Evolutionary conservation across 2,888 invertebrate genomes (phyloP), one percentile per base, ranked within the genome.

Genomic region (Drymonia ruficornis): DNA sequence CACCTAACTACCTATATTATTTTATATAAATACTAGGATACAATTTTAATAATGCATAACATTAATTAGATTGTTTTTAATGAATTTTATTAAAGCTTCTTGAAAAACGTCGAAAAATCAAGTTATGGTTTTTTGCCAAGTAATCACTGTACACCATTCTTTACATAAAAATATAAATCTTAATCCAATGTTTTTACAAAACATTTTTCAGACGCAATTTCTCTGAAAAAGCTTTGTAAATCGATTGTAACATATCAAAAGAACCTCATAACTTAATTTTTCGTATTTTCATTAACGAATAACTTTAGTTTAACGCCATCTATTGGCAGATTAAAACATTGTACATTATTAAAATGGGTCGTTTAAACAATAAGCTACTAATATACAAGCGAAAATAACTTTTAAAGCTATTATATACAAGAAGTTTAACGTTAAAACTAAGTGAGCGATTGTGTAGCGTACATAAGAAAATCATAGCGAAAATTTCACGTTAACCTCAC

Each of bases 401-500:
- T 73, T 74, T 70, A 76, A 55, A 62, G 29, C 65, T 80, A 78
- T 75, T 79, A 67, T 78, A 76, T 76, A 79, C 65, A 74, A 70
- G 66, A 48, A 49, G 50, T 57, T 36, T 18, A 23, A 53, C 49
- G 49, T 44, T 29, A 28, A 34, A 40, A 16, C 16, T 15, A 49
- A 16, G 19, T 15, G 28, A 18, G 2, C 15, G 13, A 28, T 47
- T 31, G 47, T 42, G 2, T 16, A 16, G n/a, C 7, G 11, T 40
- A 40, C 15, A 38, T 5, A 40, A 11, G 38, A 38, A 3, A 38
- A 38, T n/a, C 3, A 36, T 13, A n/a, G 3, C 0, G n/a, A 36
- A 36, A n/a, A 36, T 9, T 31, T 31, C 1, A 36, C n/a, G n/a
- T n/a, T 13, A 36, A 6, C 11, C 5, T 1, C 36, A 13, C 36